These are phyloP conservation scores for Corythornis vintsioides DNA, from an alignment of 2,113 vertebrate species.

Conservation along the genomic window DNA sequence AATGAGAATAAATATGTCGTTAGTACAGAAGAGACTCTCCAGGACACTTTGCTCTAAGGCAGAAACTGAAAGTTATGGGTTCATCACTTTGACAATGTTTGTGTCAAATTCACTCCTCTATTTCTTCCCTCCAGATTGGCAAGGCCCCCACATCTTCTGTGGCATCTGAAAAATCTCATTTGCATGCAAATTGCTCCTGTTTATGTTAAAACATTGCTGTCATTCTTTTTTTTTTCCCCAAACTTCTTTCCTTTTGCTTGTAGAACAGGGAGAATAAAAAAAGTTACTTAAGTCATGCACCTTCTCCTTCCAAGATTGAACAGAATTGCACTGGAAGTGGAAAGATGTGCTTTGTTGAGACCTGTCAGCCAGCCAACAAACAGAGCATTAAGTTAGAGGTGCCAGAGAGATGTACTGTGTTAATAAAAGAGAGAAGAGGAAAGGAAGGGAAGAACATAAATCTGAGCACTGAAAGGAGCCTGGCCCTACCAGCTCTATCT, in stretches of 20 bases:
- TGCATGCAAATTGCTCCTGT: constrained; percentile 65
- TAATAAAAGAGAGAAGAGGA: not conserved
- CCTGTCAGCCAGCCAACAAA: constrained; percentile 47
- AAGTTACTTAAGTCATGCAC: constrained; percentile 21
- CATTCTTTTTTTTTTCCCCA: not conserved
- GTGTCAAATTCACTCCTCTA: constrained; percentile 25
- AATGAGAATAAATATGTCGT: not conserved
- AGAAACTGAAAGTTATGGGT: not conserved
- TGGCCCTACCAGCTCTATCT: not conserved
- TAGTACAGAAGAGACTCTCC: not conserved
- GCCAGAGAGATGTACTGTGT: not conserved
- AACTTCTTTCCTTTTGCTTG: constrained; percentile 4
- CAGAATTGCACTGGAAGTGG: not conserved
- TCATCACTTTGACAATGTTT: not conserved
- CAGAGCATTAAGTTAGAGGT: not conserved
- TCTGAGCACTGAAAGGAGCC: not conserved
- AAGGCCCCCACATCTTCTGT: constrained; percentile 49
- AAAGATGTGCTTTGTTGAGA: constrained; percentile 14
- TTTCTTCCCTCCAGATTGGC: constrained; percentile 48
- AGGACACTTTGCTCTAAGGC: not conserved
- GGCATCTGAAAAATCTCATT: constrained; percentile 74
- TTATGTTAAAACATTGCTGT: constrained; percentile 53
- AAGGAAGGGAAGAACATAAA: not conserved
- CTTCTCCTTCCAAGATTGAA: constrained; percentile 19
- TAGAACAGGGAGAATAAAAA: not conserved